Evolutionary conservation across 2,888 invertebrate genomes (phyloP), one percentile per base, ranked within the genome.

Genomic region (Margaritifera margaritifera): DNA sequence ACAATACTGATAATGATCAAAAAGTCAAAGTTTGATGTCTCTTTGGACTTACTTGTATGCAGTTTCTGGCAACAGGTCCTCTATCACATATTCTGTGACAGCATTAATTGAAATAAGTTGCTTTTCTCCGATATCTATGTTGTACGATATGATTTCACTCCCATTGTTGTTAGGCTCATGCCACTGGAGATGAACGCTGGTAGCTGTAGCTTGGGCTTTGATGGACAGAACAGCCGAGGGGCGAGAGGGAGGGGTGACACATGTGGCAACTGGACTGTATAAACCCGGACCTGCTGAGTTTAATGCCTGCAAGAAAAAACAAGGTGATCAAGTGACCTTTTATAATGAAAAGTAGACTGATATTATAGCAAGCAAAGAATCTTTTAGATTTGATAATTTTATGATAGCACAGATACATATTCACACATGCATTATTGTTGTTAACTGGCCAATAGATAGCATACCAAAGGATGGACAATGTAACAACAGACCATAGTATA

Each of bases 211-310:
- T 55, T 92, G 86, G 61, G 80, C 80, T 42, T 86, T 83, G 52
- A 90, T 82, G 20, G 86, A 82, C 22, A 86, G 80, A 50, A 94
- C 94, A 31, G 94, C 92, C 59, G 92, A 93, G 24, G 96, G 96
- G 64, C 94, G 93, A 50, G 95, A 94, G n/a, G 96, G 94, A 22
- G 95, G 94, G 53, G 95, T 96, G 77, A 93, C 91, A 62, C 93
- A 92, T 75, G 93, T 92, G 6, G 93, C 91, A 61, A 92, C 91
- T 54, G 92, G 91, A 57, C 95, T 95, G 92, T 93, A 94, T 59
- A 92, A 91, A 78, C 96, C 94, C 68, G 92, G 92, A n/a, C 97
- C 97, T 61, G 96, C 95, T 78, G 92, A 91, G 91, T 96, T 97
- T 64, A 92, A 92, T 56, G 96, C 96, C 92, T 94, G 92, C 65